A percentile compares a stretch with the other conserved stretches of the same genome.
Evolutionary conservation across 2,113 vertebrate genomes (phyloP).

Genomic region (Zosterops pallidus): DNA sequence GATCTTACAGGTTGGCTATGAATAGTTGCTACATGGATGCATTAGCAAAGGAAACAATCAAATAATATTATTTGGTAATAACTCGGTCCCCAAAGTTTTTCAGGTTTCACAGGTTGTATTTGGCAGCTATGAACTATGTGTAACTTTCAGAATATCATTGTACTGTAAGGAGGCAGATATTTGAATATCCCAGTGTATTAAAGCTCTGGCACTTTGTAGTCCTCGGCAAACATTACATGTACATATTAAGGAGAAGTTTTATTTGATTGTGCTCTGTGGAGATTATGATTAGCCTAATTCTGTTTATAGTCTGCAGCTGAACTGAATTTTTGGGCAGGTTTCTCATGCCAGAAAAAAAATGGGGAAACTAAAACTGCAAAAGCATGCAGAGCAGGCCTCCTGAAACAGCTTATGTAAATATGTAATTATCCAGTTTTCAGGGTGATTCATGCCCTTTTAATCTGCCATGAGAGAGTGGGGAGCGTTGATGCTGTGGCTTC

Average conservation of each 20-base stretch:
- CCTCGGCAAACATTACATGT: background rate
- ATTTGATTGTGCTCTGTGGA: background rate
- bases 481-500: background rate
- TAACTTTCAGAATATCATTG: background rate
- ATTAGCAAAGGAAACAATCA: background rate
- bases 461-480: background rate
- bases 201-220: background rate
- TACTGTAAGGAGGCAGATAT: background rate
- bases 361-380: background rate
- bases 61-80: background rate
- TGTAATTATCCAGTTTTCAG: background rate
- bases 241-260: background rate
- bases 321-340: background rate
- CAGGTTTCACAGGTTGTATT: background rate
- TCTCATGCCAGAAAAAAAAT: background rate
- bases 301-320: background rate
- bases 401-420: conserved; percentile 1
- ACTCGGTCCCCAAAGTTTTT: background rate
- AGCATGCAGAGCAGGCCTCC: background rate
- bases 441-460: conserved; percentile 9
- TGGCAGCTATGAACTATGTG: background rate
- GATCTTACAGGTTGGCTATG: background rate
- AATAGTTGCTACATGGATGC: background rate
- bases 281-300: background rate
- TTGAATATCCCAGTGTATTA: background rate